Conservation (phyloP, 1,140 invertebrate genomes). For the Ctenoplectra terminalis region DNA sequence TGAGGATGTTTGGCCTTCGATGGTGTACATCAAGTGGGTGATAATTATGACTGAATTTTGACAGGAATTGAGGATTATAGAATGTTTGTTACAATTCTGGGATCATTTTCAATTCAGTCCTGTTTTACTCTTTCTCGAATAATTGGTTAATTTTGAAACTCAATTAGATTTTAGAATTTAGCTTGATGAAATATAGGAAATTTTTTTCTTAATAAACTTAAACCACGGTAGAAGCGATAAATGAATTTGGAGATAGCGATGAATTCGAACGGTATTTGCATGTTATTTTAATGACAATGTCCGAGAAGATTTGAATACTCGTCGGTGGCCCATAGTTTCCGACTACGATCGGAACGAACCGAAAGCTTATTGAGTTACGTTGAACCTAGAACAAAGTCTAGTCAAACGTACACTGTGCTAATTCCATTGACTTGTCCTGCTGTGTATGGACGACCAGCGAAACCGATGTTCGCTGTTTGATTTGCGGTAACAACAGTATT, state of each 20-base stretch:
- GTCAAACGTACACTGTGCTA: conserved; percentile 26
- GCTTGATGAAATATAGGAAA: too few relatives aligned
- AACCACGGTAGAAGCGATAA: too few relatives aligned
- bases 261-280: background rate
- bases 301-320: conserved; percentile 32
- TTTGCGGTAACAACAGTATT: conserved; percentile 18
- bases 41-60: background rate
- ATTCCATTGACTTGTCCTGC: conserved; percentile 23
- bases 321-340: background rate
- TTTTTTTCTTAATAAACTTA: too few relatives aligned
- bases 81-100: too few relatives aligned
- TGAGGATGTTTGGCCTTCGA: background rate
- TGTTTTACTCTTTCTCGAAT: too few relatives aligned
- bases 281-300: background rate
- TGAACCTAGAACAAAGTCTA: conserved; percentile 44
- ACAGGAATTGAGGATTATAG: too few relatives aligned
- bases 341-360: conserved; percentile 19
- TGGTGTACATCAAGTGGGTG: background rate
- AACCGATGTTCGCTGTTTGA: background rate
- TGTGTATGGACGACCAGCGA: background rate
- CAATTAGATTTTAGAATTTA: too few relatives aligned
- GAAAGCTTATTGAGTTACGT: conserved; percentile 41
- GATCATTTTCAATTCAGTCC: too few relatives aligned
- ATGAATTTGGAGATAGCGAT: too few relatives aligned
- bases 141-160: too few relatives aligned